Percentiles rank a stretch among this genome's conserved stretches.
Conservation (phyloP, 2,888 invertebrate species). For the Sinopyrophorus schimmeli region DNA sequence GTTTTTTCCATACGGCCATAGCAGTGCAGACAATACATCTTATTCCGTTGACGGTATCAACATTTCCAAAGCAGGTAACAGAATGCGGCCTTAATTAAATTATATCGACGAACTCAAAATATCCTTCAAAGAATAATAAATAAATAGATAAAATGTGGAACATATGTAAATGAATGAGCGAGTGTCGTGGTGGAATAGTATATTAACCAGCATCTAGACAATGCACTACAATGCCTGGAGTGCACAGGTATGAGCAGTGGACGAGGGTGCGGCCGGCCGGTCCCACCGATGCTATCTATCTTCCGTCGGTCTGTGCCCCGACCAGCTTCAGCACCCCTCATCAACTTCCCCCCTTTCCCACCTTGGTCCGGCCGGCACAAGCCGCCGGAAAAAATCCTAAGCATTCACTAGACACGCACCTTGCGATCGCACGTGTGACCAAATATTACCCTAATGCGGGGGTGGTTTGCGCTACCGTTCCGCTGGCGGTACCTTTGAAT, state of each 20-base stretch:
- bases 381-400: constrained; percentile 45
- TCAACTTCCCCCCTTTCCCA: constrained; percentile 35
- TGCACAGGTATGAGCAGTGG: constrained; percentile 42
- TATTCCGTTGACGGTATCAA: no score
- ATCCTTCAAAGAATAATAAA: constrained; percentile 18
- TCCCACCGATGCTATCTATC: constrained; percentile 49
- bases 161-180: constrained; percentile 32
- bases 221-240: constrained; percentile 42
- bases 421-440: constrained; percentile 45
- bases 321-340: constrained; percentile 44
- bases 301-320: constrained; percentile 43
- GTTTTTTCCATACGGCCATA: no score
- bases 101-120: no score
- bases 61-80: no score
- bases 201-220: constrained; percentile 41
- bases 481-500: constrained; percentile 34
- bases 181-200: constrained; percentile 34
- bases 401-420: constrained; percentile 45
- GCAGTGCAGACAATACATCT: no score
- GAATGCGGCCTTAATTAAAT: no score
- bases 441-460: constrained; percentile 42
- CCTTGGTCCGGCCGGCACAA: constrained; percentile 40
- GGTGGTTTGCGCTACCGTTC: constrained; percentile 33
- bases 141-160: constrained; percentile 26
- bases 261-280: constrained; percentile 48